Conservation (phyloP, 2,888 invertebrate genomes). For the Chironomus tentans region DNA sequence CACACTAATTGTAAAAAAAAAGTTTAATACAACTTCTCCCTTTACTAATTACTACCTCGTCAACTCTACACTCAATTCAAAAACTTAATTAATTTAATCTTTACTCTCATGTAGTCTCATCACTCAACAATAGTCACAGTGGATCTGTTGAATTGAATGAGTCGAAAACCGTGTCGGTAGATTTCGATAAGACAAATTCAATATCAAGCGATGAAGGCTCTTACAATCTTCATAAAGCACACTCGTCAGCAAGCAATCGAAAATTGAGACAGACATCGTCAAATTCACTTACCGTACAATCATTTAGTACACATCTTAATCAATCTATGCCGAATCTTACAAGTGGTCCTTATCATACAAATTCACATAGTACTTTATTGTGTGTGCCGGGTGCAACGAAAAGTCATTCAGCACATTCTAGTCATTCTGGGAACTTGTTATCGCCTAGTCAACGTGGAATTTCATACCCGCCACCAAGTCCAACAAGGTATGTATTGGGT, state of each 20-base stretch:
- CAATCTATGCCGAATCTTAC: conserved; percentile 71
- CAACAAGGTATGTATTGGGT: conserved; percentile 44
- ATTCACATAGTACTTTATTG: conserved; percentile 46
- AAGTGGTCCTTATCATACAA: conserved; percentile 25
- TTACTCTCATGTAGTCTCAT: conserved; percentile 46
- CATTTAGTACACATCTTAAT: conserved; percentile 53
- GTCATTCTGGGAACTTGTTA: conserved; percentile 40
- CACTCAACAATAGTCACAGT: conserved; percentile 64
- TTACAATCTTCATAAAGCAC: conserved; percentile 33
- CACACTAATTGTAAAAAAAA: too few relatives aligned
- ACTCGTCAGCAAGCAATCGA: conserved; percentile 41
- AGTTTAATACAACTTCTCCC: too few relatives aligned
- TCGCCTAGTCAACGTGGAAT: conserved; percentile 60
- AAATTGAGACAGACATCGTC: conserved; percentile 45
- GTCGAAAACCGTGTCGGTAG: conserved; percentile 51
- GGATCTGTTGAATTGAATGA: conserved; percentile 61
- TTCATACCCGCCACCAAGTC: conserved; percentile 78
- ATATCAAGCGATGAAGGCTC: conserved; percentile 55
- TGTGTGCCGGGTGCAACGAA: conserved; percentile 44
- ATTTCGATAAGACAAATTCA: conserved; percentile 55
- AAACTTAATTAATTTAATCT: too few relatives aligned
- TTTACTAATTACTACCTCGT: too few relatives aligned
- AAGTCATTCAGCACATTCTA: conserved; percentile 40
- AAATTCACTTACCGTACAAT: conserved; percentile 67
- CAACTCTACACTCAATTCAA: too few relatives aligned